A percentile compares a stretch with the other conserved stretches of the same genome.
Conservation (phyloP, 2,888 invertebrate species). For the Cetonia aurata region DNA sequence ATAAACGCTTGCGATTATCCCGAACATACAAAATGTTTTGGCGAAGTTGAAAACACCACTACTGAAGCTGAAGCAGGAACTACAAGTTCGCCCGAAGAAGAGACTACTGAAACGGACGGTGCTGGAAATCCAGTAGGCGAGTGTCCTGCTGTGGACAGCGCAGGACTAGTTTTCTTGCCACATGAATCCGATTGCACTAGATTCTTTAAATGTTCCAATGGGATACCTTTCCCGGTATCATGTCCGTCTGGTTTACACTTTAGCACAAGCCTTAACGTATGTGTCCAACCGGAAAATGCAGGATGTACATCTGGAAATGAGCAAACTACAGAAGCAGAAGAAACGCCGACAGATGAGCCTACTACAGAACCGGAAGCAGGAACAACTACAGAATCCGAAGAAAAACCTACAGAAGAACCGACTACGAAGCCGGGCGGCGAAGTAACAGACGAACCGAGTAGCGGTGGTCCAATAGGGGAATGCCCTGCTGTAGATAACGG, state of each 20-base stretch:
- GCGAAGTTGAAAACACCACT: background rate
- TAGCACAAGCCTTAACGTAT: background rate
- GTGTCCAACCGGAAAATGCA: background rate
- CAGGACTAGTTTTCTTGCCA: conserved; percentile 3
- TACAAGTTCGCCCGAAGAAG: background rate
- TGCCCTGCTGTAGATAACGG: conserved; percentile 7
- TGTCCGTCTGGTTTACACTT: conserved; percentile 22
- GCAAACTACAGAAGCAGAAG: background rate
- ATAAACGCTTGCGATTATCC: conserved; percentile 47
- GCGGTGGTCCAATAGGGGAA: background rate
- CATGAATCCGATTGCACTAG: conserved; percentile 40
- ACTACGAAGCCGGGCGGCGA: background rate
- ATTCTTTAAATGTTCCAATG: conserved; percentile 35
- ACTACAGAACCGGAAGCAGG: background rate
- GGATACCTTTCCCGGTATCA: background rate
- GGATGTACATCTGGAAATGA: background rate
- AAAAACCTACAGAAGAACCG: background rate
- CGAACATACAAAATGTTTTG: conserved; percentile 37
- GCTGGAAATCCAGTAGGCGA: background rate
- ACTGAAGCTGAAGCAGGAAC: background rate
- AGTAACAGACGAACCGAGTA: background rate
- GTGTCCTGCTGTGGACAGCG: conserved; percentile 24
- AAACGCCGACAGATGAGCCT: background rate
- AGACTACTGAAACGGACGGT: background rate
- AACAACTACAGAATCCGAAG: conserved; percentile 1